Evolutionary conservation across 2,888 invertebrate genomes (phyloP).

Genomic region (Therioaphis trifolii): DNA sequence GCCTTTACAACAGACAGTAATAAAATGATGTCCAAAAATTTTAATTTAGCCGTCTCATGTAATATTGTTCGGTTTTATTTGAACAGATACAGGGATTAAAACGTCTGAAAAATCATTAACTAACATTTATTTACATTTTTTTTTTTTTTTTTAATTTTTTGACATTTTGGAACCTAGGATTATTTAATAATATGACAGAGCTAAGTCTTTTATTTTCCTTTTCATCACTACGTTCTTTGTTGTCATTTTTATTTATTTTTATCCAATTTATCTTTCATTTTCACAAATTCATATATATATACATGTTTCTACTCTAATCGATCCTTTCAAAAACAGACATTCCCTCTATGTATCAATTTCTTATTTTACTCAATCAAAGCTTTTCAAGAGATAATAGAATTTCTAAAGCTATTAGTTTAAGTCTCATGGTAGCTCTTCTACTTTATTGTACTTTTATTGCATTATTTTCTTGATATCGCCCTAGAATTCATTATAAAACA

Average conservation of each 20-base stretch:
- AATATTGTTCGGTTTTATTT: not conserved
- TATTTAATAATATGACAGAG: not conserved
- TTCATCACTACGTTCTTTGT: not conserved
- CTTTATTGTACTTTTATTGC: not conserved
- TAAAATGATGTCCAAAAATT: not conserved
- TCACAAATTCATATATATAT: slow-evolving; percentile 2
- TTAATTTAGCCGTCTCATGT: not conserved
- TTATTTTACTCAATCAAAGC: not conserved
- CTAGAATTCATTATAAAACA: not conserved
- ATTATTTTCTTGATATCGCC: not conserved
- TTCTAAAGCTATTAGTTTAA: not conserved
- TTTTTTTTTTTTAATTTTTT: slow-evolving; percentile 14
- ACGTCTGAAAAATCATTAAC: not conserved
- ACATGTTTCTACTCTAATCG: not conserved
- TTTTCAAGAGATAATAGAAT: not conserved
- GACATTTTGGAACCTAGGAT: not conserved
- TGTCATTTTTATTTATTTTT: slow-evolving; percentile 3
- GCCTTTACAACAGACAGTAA: not conserved
- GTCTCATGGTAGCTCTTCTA: not conserved
- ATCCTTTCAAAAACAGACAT: not conserved
- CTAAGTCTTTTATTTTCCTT: slow-evolving; percentile 20
- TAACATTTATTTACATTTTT: not conserved
- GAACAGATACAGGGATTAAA: not conserved
- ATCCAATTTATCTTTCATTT: slow-evolving; percentile 38
- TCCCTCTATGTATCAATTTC: slow-evolving; percentile 1